Conservation (phyloP, 2,888 invertebrate species). For the Caenorhabditis sp. region DNA sequence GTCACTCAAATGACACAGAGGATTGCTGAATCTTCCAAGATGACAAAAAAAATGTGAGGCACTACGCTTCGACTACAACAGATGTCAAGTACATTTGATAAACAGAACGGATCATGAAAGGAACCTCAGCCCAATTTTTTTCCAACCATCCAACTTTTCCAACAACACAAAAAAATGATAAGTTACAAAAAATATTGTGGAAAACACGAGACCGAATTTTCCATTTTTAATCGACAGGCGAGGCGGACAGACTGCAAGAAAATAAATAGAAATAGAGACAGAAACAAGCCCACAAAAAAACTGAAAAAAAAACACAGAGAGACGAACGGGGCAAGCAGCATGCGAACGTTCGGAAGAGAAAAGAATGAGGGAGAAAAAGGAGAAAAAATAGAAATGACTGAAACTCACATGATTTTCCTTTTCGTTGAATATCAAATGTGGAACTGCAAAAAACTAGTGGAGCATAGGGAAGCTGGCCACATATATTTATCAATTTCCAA, state of each 20-base stretch:
- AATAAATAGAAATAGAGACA: conserved; percentile 1
- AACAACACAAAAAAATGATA: not conserved
- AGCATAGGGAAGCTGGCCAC: no score
- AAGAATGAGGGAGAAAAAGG: not conserved
- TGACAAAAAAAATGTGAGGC: not conserved
- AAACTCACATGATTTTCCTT: not conserved
- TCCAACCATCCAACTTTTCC: not conserved
- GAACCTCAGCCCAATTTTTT: not conserved
- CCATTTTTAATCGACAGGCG: not conserved
- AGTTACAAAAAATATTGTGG: not conserved
- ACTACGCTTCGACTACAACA: not conserved
- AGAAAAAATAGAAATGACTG: not conserved
- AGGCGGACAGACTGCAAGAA: not conserved
- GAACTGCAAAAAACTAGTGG: not conserved
- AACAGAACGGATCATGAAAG: not conserved
- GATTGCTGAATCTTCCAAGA: not conserved
- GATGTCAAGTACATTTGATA: not conserved
- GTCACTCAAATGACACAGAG: not conserved
- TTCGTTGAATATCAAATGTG: not conserved
- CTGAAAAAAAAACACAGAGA: not conserved
- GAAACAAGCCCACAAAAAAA: not conserved
- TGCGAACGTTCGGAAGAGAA: not conserved
- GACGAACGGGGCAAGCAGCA: not conserved
- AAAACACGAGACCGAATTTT: not conserved
- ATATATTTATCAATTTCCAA: no score